Percentiles rank a stretch among this genome's conserved stretches.
phyloP scores from a whole-genome alignment of 1,140 invertebrate genomes.

The Bombus haemorrhoidalis region DNA sequence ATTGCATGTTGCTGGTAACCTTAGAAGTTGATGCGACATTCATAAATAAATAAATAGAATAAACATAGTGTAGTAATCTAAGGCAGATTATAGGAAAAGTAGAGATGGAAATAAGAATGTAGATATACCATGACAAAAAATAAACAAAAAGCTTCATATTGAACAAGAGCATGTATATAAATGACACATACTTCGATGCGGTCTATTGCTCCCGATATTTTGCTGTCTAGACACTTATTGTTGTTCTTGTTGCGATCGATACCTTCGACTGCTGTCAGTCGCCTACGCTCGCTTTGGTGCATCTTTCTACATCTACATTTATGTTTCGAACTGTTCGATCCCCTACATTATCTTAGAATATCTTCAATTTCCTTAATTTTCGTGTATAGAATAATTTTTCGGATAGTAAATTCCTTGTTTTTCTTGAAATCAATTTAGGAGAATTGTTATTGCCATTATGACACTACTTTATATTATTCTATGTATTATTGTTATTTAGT shows the following conservation, averaged over 20 bases:
- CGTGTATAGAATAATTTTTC: neutral
- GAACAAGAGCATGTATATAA: neutral
- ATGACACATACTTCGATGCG: neutral
- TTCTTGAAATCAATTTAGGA: neutral
- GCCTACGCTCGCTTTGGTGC: neutral
- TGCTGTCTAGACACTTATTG: conserved; percentile 15
- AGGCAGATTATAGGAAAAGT: too few species aligned
- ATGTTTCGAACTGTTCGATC: neutral
- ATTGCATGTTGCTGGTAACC: too few species aligned
- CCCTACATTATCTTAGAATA: neutral
- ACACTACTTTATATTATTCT: neutral
- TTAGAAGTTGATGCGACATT: too few species aligned
- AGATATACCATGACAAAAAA: too few species aligned
- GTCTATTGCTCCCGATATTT: conserved; percentile 12
- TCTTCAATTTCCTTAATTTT: too few species aligned
- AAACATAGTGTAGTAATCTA: neutral
- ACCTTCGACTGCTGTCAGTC: neutral
- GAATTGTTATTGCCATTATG: neutral
- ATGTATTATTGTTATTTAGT: neutral
- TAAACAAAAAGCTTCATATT: neutral
- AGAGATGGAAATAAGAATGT: too few species aligned
- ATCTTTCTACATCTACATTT: neutral
- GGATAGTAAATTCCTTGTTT: neutral
- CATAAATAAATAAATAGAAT: too few species aligned
- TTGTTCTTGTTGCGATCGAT: conserved; percentile 8